Base-by-base conservation (phyloP, 2,113 vertebrate species). In the Trichomycterus rosablanca region DNA sequence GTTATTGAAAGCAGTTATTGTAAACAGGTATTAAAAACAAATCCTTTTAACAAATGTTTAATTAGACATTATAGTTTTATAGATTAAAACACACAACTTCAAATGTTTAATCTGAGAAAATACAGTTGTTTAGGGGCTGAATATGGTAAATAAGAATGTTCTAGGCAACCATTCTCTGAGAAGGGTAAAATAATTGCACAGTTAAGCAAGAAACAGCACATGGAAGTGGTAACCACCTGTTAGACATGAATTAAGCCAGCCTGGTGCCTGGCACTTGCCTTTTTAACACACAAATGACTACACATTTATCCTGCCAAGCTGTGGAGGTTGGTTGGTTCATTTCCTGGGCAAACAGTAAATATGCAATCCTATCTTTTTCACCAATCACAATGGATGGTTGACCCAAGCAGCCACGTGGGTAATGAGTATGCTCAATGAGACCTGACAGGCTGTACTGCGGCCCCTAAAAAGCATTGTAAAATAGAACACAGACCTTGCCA, bases 201-300 rank as follows among this genome's bases (percentile, higher is more conserved):
- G 15, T 26, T 12, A 40, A 66, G 53, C 40, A 57, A 8, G 15
- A 54, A 49, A 61, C 43, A 26, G 44, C 72, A 71, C 57, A 78
- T 73, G 68, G 63, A 45, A 56, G 44, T 72, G 66, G 18, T 44
- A 37, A 48, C 68, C 78, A 80, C 74, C 79, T 80, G 80, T 73
- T 77, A 65, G 66, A 28, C 72, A 73, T 58, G 42, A 30, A 64
- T 40, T 37, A 39, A 62, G 59, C 14, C 52, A 66, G 49, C 45
- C n/a, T n/a, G n/a, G n/a, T 43, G 43, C 56, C 69, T 42, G 12
- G 51, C 61, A 63, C 54, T 46, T 63, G 42, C 20, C 32, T 16
- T 24, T 44, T 44, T 62, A 19, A 53, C 30, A 52, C 51, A 53
- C 43, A 42, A 42, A 43, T 42, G 8, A n/a, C 15, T 42, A 22